phyloP scores from a whole-genome alignment of 2,113 vertebrate species.

The Jacana jacana region DNA sequence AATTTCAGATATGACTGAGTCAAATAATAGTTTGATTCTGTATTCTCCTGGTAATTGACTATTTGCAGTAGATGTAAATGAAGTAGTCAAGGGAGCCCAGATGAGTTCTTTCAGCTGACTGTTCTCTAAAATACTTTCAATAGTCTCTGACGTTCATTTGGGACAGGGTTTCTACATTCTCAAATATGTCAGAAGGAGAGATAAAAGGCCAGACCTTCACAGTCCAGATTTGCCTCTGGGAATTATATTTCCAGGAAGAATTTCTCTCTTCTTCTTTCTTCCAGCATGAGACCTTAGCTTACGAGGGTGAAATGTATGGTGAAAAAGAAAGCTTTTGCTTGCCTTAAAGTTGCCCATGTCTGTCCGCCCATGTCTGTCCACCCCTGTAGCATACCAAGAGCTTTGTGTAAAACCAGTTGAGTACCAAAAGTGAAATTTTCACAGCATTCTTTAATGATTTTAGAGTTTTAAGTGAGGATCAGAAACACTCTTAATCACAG shows the following conservation, averaged over 20 bases:
- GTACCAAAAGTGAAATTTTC: background rate
- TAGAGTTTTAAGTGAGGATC: background rate
- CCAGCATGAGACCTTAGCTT: background rate
- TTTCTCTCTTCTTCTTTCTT: background rate
- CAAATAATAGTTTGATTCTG: background rate
- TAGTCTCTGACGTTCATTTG: background rate
- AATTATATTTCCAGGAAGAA: background rate
- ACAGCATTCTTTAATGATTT: background rate
- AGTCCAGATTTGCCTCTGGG: background rate
- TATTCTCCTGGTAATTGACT: background rate
- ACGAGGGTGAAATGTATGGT: background rate
- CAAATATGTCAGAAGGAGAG: background rate
- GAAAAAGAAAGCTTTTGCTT: background rate
- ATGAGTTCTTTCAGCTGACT: background rate
- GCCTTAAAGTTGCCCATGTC: background rate
- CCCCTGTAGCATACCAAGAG: background rate
- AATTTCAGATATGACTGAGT: background rate
- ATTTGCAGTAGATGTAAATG: background rate
- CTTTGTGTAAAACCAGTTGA: background rate
- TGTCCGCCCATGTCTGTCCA: background rate
- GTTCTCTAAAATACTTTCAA: background rate
- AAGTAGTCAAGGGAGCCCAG: background rate
- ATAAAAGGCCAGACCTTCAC: background rate
- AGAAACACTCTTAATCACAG: background rate
- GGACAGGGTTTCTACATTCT: background rate